These are phyloP conservation scores for Phalloptychus januarius DNA, from an alignment of 2,797 vertebrate genomes.

Conservation along the genomic window DNA sequence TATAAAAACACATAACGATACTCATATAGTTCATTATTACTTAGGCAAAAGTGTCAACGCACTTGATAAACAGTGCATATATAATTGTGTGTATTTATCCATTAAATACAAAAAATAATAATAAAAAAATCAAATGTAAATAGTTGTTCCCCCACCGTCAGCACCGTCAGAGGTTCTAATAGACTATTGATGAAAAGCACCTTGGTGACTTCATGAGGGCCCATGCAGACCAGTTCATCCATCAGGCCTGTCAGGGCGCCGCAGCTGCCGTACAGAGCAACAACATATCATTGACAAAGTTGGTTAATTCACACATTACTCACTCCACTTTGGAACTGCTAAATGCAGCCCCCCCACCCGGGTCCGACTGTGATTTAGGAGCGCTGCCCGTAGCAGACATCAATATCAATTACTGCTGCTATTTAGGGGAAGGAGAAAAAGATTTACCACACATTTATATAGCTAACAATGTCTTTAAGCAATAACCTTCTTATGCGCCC, in stretches of 20 bases:
- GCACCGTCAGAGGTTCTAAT: slow-evolving; percentile 85
- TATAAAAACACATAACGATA: background rate
- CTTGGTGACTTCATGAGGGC: slow-evolving; percentile 74
- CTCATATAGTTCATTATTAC: background rate
- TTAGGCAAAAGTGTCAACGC: background rate
- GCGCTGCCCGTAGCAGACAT: slow-evolving; percentile 69
- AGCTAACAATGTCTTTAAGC: slow-evolving; percentile 58
- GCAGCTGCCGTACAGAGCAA: slow-evolving; percentile 56
- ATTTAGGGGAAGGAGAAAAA: slow-evolving; percentile 61
- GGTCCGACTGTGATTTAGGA: slow-evolving; percentile 73
- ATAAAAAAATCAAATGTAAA: slow-evolving; percentile 56
- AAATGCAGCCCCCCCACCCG: slow-evolving; percentile 48
- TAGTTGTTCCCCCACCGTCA: slow-evolving; percentile 73
- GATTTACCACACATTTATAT: slow-evolving; percentile 53
- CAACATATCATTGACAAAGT: slow-evolving; percentile 75
- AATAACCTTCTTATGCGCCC: slow-evolving; percentile 21
- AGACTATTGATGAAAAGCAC: slow-evolving; percentile 85
- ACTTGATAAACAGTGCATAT: background rate
- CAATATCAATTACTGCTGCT: slow-evolving; percentile 78
- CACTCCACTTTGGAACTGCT: slow-evolving; percentile 55
- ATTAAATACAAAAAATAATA: slow-evolving; percentile 1
- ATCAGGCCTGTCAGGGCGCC: slow-evolving; percentile 71
- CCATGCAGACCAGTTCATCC: slow-evolving; percentile 75
- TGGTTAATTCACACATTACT: slow-evolving; percentile 71
- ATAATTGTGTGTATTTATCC: slow-evolving; percentile 11